Conservation (phyloP, 2,888 invertebrate genomes). For the Caenorhabditis doughertyi region DNA sequence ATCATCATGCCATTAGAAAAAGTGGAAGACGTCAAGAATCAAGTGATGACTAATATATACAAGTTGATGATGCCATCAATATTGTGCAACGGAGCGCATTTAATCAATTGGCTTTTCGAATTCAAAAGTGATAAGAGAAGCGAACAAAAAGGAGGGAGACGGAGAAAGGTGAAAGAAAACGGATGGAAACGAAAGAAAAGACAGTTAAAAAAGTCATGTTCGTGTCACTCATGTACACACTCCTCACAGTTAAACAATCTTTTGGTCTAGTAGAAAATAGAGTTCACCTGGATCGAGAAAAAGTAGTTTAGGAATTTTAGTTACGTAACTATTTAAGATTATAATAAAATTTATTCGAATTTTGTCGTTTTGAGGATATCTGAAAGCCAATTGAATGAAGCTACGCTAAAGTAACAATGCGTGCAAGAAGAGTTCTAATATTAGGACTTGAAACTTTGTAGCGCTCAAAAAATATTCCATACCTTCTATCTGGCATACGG, state of each 20-base stretch:
- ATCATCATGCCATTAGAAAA: conserved; percentile 24
- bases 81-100: conserved; percentile 29
- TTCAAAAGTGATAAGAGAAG: conserved; percentile 17
- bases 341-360: too few species aligned
- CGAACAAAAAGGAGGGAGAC: conserved; percentile 11
- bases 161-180: conserved; percentile 15
- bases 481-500: too few species aligned
- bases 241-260: conserved; percentile 38
- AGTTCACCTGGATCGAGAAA: neutral
- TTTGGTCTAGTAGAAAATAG: conserved; percentile 14
- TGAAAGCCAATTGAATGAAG: too few species aligned
- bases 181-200: neutral
- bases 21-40: conserved; percentile 53
- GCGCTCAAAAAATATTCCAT: too few species aligned
- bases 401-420: too few species aligned
- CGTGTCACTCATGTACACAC: conserved; percentile 52
- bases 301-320: neutral
- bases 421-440: too few species aligned
- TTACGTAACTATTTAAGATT: too few species aligned
- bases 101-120: conserved; percentile 33
- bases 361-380: too few species aligned
- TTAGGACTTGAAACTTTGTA: too few species aligned
- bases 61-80: conserved; percentile 43
- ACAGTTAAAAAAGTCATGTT: conserved; percentile 48
- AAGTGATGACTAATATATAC: conserved; percentile 40